phyloP scores from a whole-genome alignment of 2,113 vertebrate genomes.

The Peromyscus maniculatus region DNA sequence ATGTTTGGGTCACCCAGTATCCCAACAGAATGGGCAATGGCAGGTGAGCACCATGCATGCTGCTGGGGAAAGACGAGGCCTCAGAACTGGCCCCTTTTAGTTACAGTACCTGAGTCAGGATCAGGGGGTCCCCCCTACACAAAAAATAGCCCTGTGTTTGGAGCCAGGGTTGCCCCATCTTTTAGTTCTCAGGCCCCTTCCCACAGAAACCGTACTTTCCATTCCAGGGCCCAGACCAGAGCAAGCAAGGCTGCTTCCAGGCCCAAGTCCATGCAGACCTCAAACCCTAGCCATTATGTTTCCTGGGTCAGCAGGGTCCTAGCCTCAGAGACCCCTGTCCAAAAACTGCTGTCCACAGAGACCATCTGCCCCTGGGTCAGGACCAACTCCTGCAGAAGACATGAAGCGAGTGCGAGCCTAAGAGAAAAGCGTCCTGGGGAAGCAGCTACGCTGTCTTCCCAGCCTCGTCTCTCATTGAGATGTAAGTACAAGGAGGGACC shows the following conservation, averaged over 20 bases:
- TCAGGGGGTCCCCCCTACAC: conserved; percentile 71
- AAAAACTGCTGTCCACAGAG: neutral
- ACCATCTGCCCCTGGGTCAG: neutral
- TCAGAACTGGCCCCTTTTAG: neutral
- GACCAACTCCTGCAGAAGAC: neutral
- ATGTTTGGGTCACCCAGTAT: conserved; percentile 84
- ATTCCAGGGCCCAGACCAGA: neutral
- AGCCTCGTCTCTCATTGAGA: neutral
- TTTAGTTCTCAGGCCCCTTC: conserved; percentile 84
- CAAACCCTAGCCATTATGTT: conserved; percentile 7
- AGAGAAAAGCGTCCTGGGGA: neutral
- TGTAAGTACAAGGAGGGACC: no score
- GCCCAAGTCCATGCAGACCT: fast-evolving
- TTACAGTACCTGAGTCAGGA: conserved; percentile 63
- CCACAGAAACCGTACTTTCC: neutral
- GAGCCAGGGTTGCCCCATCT: conserved; percentile 86
- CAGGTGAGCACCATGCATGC: neutral
- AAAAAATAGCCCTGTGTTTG: conserved; percentile 85
- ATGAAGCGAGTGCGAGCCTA: neutral
- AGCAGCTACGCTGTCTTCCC: neutral
- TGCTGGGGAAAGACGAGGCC: conserved; percentile 84
- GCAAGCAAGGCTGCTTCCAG: neutral
- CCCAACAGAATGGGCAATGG: conserved; percentile 36
- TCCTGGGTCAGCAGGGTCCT: conserved; percentile 68
- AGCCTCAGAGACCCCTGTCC: conserved; percentile 73